These are phyloP conservation scores for Dermolepida albohirtum DNA, from an alignment of 2,888 invertebrate genomes.

Conservation along the genomic window DNA sequence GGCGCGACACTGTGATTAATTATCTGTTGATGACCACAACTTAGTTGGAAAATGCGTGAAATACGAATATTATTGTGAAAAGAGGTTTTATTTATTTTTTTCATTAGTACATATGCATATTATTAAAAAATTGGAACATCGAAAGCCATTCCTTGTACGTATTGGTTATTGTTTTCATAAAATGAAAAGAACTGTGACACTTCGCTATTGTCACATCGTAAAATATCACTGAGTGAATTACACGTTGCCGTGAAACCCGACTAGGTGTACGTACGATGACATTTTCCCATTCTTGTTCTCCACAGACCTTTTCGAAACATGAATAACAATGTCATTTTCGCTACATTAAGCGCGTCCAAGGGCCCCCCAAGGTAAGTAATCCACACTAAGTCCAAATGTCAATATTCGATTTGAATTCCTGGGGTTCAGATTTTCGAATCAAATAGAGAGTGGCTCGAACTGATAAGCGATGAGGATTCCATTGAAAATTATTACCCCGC, in stretches of 20 bases:
- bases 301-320: slow-evolving; percentile 57
- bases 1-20: too few species aligned
- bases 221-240: slow-evolving; percentile 26
- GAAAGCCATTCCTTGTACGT: too few species aligned
- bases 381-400: slow-evolving; percentile 47
- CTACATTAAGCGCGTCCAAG: slow-evolving; percentile 57
- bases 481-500: slow-evolving; percentile 33
- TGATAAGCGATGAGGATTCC: slow-evolving; percentile 36
- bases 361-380: slow-evolving; percentile 40
- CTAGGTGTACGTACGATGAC: slow-evolving; percentile 50
- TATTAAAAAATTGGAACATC: too few species aligned
- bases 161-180: too few species aligned
- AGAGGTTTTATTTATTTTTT: too few species aligned
- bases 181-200: background rate
- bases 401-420: slow-evolving; percentile 49
- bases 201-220: background rate
- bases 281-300: slow-evolving; percentile 54
- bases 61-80: too few species aligned
- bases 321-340: slow-evolving; percentile 61
- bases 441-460: slow-evolving; percentile 30
- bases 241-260: slow-evolving; percentile 7
- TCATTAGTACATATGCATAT: too few species aligned
- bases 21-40: too few species aligned
- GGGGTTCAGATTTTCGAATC: slow-evolving; percentile 33
- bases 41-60: too few species aligned